These are phyloP conservation scores for Lamprologus speciosus DNA, from an alignment of 2,113 vertebrate genomes.

Conservation along the genomic window DNA sequence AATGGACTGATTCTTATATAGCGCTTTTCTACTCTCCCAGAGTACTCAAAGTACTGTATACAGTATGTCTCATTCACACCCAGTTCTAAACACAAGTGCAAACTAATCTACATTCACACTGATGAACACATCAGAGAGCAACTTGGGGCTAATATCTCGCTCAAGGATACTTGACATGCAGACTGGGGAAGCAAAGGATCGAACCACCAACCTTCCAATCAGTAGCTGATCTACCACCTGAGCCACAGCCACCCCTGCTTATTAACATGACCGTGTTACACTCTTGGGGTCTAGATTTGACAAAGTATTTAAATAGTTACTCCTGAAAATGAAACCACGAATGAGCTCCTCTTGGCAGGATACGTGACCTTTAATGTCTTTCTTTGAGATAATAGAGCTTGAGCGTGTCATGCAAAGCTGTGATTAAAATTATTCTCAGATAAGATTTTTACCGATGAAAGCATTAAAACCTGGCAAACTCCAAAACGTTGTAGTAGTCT, in stretches of 20 bases:
- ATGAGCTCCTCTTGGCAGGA: neutral
- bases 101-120: neutral
- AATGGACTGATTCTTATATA: neutral
- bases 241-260: neutral
- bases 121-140: neutral
- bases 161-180: neutral
- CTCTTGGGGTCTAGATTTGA: neutral
- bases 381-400: neutral
- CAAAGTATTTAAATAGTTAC: neutral
- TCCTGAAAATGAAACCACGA: neutral
- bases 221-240: neutral
- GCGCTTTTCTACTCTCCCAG: neutral
- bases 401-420: neutral
- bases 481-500: neutral
- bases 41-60: neutral
- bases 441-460: accelerated
- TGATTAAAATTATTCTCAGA: neutral
- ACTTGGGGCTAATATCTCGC: neutral
- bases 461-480: neutral
- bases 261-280: neutral
- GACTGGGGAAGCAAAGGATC: neutral
- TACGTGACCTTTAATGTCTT: neutral
- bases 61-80: neutral
- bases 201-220: neutral
- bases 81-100: neutral